Evolutionary conservation across 2,113 vertebrate species (phyloP), one percentile per base, ranked within the genome.

Genomic region (Sapayoa aenigma): DNA sequence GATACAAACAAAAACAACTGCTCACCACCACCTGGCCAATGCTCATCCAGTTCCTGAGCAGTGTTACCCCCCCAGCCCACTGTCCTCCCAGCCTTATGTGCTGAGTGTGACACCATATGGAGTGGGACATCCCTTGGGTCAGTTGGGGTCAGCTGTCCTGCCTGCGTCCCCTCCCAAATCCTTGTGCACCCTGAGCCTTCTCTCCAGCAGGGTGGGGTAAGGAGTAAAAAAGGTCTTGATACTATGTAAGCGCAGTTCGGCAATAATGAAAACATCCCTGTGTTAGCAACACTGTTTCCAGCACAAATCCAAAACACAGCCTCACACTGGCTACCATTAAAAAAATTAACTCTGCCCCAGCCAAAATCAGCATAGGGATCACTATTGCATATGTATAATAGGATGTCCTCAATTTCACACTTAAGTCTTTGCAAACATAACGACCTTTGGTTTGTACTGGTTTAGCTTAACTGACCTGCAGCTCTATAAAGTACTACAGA

Each of bases 171-270:
- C 20, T 66, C n/a, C 23, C 55, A 65, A 4, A 23, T 37, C 5
- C 79, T 53, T 68, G 44, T 37, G 42, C 37, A 22, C 25, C 5
- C 47, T 10, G 15, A 83, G 59, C 28, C 55, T 53, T 3, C 72
- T 74, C 9, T 2, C 60, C 79, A 55, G 16, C 14, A 18, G 33
- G 13, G 15, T 41, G 30, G 22, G 14, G 14, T 19, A 44, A 69
- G 73, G 35, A 35, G 30, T 20, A 65, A 35, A 69, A 80, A 39
- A 28, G 31, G 5, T 50, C n/a, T 39, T 65, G 49, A n/a, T 4
- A 4, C 2, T 8, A 12, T 59, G 20, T 12, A 44, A 84, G n/a
- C 0, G 0, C 31, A 39, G 44, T 35, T 88, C 44, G 66, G 18
- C 46, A 19, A 2, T 6, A 80, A 20, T 9, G 12, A 37, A 71